Base-by-base conservation (phyloP, 2,888 invertebrate genomes). In the Rhyacophila evoluta region DNA sequence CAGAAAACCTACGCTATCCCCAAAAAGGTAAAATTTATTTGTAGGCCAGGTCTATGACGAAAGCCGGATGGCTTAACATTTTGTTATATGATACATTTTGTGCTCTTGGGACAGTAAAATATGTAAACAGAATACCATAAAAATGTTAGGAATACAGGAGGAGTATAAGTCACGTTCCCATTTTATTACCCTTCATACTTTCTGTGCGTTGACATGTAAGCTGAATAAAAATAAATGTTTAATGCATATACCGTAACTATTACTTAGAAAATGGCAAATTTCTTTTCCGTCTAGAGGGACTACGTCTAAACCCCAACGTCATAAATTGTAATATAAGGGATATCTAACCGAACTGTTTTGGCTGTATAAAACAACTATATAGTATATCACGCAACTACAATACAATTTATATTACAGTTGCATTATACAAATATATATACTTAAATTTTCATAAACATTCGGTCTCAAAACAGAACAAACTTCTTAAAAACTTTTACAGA, bases 181-280 rank as follows among this genome's bases (percentile, higher is more conserved):
- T 77, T 77, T 77, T 77, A 77, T 77, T 72, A 71, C 76, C 70
- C 72, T 72, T 77, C 76, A 77, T 77, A 77, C 72, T 75, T 75
- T 70, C 69, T 69, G 69, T 28, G 55, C 41, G 29, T 28, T 28
- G 75, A 33, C 75, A 36, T 74, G 37, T 73, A 75, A 33, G 67
- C 29, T 68, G 68, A 75, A 75, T 75, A 68, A 68, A 75, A 75
- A 75, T 75, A 75, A 68, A 75, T 37, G 75, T 36, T 75, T 75
- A 75, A 75, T 68, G 75, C 68, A 75, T 68, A 12, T 68, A 37
- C 68, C 75, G 33, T 29, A 69, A 69, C 29, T 69, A 69, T 69
- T 69, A 69, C 33, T 69, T 69, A 69, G 69, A 33, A 69, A 29
- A 69, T 69, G 33, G 33, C 55, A 55, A 55, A 55, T 55, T 55